Conservation (phyloP, 2,888 invertebrate genomes). For the Meloe dianella region DNA sequence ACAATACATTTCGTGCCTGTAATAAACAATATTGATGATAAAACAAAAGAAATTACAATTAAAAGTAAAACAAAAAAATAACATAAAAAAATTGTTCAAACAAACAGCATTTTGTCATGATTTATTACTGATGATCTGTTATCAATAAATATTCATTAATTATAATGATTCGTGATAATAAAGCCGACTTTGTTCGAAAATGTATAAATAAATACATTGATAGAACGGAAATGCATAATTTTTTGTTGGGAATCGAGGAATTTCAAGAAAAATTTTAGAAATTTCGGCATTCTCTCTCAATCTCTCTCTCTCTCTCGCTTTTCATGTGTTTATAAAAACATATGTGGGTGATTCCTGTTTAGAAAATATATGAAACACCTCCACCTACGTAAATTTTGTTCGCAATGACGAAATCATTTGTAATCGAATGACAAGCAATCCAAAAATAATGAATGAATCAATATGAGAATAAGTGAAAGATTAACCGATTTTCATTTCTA, state of each 20-base stretch:
- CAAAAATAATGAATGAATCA: background rate
- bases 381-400: background rate
- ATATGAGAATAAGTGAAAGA: background rate
- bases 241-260: background rate
- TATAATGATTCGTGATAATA: slow-evolving; percentile 3
- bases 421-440: background rate
- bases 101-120: background rate
- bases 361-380: slow-evolving; percentile 6
- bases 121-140: slow-evolving; percentile 5
- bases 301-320: background rate
- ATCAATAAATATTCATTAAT: slow-evolving; percentile 8
- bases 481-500: background rate
- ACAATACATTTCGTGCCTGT: background rate
- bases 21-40: slow-evolving; percentile 9
- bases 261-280: background rate
- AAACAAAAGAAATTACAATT: background rate
- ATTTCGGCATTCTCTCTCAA: background rate
- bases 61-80: no score
- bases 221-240: slow-evolving; percentile 2
- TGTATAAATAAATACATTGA: background rate
- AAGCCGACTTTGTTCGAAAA: background rate
- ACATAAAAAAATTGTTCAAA: background rate
- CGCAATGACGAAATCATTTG: slow-evolving; percentile 3
- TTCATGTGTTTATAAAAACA: background rate
- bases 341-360: slow-evolving; percentile 12